phyloP scores from a whole-genome alignment of 2,113 vertebrate genomes.

The Toxostoma redivivum region DNA sequence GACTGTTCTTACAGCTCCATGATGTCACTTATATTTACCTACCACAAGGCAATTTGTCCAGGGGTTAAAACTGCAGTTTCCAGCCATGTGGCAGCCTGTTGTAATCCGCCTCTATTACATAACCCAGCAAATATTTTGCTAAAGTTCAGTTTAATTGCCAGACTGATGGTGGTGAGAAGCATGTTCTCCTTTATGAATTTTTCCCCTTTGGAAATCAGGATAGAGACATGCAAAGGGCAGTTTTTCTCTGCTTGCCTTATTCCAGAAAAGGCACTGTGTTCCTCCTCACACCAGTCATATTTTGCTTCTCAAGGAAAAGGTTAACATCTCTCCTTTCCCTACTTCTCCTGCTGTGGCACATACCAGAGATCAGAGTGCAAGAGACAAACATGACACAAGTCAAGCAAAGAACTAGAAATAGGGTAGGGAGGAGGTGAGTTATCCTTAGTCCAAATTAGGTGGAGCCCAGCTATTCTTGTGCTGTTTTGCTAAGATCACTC shows the following conservation, averaged over 20 bases:
- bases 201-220: not conserved
- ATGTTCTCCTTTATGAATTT: not conserved
- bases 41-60: not conserved
- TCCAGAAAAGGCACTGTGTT: not conserved
- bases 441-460: not conserved
- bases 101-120: conserved; percentile 18
- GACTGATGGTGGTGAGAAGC: not conserved
- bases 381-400: not conserved
- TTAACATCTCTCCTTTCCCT: not conserved
- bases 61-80: conserved; percentile 36
- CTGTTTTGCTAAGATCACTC: not conserved
- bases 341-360: not conserved
- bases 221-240: not conserved
- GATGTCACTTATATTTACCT: not conserved
- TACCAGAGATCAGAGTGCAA: not conserved
- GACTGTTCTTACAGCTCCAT: not conserved
- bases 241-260: not conserved
- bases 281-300: not conserved
- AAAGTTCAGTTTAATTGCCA: conserved; percentile 35
- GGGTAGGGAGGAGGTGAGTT: not conserved
- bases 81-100: conserved; percentile 15
- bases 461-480: not conserved
- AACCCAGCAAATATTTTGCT: conserved; percentile 48
- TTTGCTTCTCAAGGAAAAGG: not conserved
- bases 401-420: not conserved